These are phyloP conservation scores for Seriola dumerili DNA, from an alignment of 2,113 vertebrate genomes.

Conservation along the genomic window DNA sequence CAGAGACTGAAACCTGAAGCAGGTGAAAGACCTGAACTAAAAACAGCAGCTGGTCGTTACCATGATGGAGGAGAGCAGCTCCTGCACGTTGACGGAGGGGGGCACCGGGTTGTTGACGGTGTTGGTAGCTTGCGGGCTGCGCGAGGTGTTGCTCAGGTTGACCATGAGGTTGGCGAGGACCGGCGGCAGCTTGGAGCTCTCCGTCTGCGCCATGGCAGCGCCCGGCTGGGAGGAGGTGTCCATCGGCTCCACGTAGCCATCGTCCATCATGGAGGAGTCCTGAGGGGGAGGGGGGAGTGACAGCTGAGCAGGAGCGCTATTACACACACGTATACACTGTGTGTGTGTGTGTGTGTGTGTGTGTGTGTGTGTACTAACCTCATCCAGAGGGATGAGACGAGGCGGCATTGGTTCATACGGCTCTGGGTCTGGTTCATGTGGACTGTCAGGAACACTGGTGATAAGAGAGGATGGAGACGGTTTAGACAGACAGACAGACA, in stretches of 20 bases:
- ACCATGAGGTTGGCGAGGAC: conserved; percentile 92
- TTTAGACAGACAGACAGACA: no score
- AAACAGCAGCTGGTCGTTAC: conserved; percentile 65
- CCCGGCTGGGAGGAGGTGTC: conserved; percentile 77
- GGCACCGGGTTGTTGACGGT: conserved; percentile 75
- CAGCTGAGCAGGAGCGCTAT: background rate
- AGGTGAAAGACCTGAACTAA: no score
- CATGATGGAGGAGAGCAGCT: conserved; percentile 95
- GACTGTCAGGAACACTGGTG: conserved; percentile 84
- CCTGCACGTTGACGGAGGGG: conserved; percentile 91
- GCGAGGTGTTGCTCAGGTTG: conserved; percentile 83
- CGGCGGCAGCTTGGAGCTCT: conserved; percentile 90
- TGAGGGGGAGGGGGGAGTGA: conserved; percentile 47
- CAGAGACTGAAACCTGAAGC: no score
- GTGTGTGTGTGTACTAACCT: conserved; percentile 80
- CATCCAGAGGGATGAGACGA: conserved; percentile 92
- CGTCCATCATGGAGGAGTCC: conserved; percentile 89
- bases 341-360: no score
- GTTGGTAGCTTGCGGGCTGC: conserved; percentile 83
- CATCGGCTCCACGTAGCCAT: conserved; percentile 86
- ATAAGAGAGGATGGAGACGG: background rate
- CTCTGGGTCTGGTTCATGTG: conserved; percentile 93
- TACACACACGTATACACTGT: background rate
- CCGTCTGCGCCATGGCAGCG: conserved; percentile 70
- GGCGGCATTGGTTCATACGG: conserved; percentile 92